phyloP scores from a whole-genome alignment of 2,888 invertebrate species.

The Conistra vaccinii region DNA sequence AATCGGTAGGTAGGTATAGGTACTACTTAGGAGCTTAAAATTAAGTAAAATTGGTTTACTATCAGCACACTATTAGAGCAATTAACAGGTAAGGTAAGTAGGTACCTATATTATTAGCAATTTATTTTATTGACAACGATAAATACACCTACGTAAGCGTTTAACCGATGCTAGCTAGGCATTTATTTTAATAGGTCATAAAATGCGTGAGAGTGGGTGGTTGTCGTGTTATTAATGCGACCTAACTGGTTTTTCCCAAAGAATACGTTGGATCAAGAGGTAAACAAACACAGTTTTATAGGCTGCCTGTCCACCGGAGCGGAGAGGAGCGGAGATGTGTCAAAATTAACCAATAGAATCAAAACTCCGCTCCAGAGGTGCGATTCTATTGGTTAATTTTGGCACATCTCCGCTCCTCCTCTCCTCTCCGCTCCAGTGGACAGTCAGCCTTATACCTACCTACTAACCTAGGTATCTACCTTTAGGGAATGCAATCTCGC shows the following conservation, averaged over 20 bases:
- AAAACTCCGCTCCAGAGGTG: no score
- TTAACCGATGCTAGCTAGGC: conserved; percentile 8
- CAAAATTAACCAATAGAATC: no score
- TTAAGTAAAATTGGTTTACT: neutral
- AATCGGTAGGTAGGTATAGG: neutral
- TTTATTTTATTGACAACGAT: neutral
- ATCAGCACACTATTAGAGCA: no score
- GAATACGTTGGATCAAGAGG: neutral
- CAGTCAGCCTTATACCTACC: no score
- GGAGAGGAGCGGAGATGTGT: no score
- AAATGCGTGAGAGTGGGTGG: conserved; percentile 32
- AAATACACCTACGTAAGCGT: neutral
- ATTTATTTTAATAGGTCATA: conserved; percentile 34
- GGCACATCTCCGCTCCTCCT: no score
- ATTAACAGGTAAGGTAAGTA: neutral
- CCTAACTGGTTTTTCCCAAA: conserved; percentile 24
- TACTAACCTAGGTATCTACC: neutral
- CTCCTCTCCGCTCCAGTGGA: no score
- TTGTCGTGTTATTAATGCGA: neutral
- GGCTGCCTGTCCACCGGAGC: no score
- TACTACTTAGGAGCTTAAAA: neutral
- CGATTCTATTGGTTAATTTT: no score
- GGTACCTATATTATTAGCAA: neutral
- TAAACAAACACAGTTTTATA: conserved; percentile 36
- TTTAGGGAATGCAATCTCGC: no score